Evolutionary conservation across 2,797 vertebrate species (phyloP).

Genomic region (Sebastolobus altivelis): DNA sequence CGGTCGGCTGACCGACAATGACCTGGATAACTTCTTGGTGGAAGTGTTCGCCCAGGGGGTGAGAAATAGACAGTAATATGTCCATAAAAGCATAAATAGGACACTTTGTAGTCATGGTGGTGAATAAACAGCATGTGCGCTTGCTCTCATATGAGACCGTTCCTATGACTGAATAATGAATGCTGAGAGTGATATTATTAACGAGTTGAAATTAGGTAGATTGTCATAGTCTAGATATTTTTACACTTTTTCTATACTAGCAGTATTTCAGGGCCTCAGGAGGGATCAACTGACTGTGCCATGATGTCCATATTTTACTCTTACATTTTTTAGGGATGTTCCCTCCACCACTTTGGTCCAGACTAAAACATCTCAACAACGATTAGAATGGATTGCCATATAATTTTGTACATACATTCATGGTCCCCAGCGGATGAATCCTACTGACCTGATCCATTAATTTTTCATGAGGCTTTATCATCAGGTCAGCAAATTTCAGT

Average conservation of each 20-base stretch:
- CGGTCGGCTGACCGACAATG: conserved; percentile 80
- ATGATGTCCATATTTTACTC: no score
- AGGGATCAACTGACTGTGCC: no score
- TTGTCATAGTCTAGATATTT: neutral
- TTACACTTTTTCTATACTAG: neutral
- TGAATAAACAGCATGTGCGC: neutral
- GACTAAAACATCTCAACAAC: no score
- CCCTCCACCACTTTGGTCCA: no score
- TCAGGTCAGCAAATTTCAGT: neutral
- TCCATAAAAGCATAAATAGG: neutral
- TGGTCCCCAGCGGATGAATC: neutral
- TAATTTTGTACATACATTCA: neutral
- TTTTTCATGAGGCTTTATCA: neutral
- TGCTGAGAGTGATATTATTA: neutral
- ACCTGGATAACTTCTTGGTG: conserved; percentile 76
- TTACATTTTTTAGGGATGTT: no score
- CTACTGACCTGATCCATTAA: neutral
- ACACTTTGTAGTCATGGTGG: neutral
- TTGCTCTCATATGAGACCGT: no score
- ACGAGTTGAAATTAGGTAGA: neutral
- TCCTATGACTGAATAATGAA: neutral
- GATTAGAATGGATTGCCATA: neutral
- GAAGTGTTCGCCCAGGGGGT: conserved; percentile 86
- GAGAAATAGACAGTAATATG: conserved; percentile 47
- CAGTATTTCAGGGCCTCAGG: neutral